These are phyloP conservation scores for Cavia aperea DNA, from an alignment of 2,113 vertebrate species.

Conservation along the genomic window DNA sequence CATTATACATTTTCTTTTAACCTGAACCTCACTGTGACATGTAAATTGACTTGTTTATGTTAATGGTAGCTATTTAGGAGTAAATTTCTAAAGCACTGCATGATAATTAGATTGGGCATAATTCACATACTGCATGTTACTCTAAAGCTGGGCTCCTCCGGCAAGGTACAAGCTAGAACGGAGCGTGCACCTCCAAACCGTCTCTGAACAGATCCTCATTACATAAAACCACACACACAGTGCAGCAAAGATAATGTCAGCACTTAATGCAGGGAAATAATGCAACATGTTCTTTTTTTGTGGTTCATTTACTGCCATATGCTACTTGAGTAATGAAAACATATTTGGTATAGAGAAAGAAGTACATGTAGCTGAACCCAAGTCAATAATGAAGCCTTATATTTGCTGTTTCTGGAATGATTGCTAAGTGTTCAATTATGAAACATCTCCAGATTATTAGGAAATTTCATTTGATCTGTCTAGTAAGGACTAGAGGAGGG, in stretches of 20 bases:
- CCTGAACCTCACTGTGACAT: conserved; percentile 57
- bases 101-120: conserved; percentile 64
- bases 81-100: conserved; percentile 59
- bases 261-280: conserved; percentile 68
- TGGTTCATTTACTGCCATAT: conserved; percentile 69
- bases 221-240: conserved; percentile 54
- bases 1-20: conserved; percentile 60
- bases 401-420: conserved; percentile 67
- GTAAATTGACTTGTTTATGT: conserved; percentile 68
- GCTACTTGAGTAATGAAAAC: conserved; percentile 69
- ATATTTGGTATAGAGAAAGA: conserved; percentile 62
- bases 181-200: conserved; percentile 47
- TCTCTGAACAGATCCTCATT: conserved; percentile 67
- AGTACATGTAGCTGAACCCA: conserved; percentile 48
- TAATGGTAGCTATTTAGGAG: conserved; percentile 67
- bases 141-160: conserved; percentile 68
- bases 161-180: conserved; percentile 58
- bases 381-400: conserved; percentile 67
- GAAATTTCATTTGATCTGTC: conserved; percentile 52
- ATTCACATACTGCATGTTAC: conserved; percentile 52
- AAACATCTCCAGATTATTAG: conserved; percentile 65
- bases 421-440: conserved; percentile 66
- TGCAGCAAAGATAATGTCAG: conserved; percentile 55
- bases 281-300: conserved; percentile 57
- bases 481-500: not conserved